Percentiles rank a stretch among this genome's conserved stretches.
phyloP scores from a whole-genome alignment of 2,888 invertebrate genomes.

The Steinernema carpocapsae region DNA sequence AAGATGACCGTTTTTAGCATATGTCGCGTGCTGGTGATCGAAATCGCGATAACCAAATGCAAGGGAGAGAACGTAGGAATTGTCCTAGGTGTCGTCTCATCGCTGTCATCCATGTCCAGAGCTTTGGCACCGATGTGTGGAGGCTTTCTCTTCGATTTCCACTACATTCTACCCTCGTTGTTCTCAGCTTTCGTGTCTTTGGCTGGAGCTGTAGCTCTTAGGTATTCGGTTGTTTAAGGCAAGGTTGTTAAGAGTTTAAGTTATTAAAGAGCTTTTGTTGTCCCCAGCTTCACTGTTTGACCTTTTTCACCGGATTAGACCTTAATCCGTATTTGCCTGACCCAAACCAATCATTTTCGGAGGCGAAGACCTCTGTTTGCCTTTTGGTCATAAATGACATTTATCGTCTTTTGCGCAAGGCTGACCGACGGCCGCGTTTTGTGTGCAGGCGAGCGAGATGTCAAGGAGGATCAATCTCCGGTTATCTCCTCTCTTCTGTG shows the following conservation, averaged over 20 bases:
- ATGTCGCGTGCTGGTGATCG: neutral
- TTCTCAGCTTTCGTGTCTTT: neutral
- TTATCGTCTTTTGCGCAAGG: neutral
- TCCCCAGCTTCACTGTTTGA: too few species aligned
- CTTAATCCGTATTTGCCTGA: neutral
- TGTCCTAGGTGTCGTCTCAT: constrained; percentile 10
- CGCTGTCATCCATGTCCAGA: constrained; percentile 7
- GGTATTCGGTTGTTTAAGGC: neutral
- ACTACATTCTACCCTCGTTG: neutral
- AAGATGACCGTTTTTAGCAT: neutral
- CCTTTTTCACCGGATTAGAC: too few species aligned
- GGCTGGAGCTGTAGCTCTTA: neutral
- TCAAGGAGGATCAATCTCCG: neutral
- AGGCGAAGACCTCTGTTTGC: neutral
- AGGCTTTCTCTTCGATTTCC: neutral
- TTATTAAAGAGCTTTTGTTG: too few species aligned
- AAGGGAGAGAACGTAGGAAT: neutral
- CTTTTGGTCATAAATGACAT: neutral
- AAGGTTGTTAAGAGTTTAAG: neutral
- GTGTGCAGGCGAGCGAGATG: too few species aligned
- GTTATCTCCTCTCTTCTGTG: neutral
- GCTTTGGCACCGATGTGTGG: neutral
- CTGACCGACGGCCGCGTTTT: too few species aligned
- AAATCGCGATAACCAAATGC: constrained; percentile 4
- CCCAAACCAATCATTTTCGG: neutral